Percentiles rank a stretch among this genome's conserved stretches.
Conservation (phyloP, 2,113 vertebrate species). For the Peromyscus leucopus region DNA sequence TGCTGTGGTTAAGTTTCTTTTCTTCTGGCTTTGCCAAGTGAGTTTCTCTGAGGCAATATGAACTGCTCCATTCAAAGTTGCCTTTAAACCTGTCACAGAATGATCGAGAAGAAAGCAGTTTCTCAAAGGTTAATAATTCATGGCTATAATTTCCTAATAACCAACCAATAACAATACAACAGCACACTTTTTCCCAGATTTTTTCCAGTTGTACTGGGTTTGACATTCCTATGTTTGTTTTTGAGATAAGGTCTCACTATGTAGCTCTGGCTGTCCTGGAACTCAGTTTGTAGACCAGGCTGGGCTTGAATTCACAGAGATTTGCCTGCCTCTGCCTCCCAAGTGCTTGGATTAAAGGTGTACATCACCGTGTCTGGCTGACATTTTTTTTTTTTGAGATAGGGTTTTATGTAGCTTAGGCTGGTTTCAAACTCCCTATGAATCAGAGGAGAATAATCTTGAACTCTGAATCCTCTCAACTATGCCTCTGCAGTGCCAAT, state of each 20-base stretch:
- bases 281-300: not conserved
- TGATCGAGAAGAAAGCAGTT: conserved; percentile 61
- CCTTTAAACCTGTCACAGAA: conserved; percentile 61
- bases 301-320: not conserved
- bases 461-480: not conserved
- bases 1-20: conserved; percentile 57
- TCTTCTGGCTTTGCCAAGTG: conserved; percentile 41
- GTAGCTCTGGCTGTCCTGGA: not conserved
- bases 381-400: not conserved
- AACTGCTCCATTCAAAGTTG: conserved; percentile 60
- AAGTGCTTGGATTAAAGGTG: not conserved
- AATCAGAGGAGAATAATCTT: not conserved
- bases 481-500: not conserved
- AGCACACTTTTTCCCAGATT: conserved; percentile 58
- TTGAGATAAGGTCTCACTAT: not conserved
- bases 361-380: not conserved
- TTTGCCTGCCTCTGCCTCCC: not conserved
- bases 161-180: conserved; percentile 44
- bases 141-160: conserved; percentile 69
- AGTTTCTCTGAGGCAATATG: conserved; percentile 56
- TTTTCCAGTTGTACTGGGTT: conserved; percentile 53
- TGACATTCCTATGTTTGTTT: not conserved
- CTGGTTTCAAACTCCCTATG: not conserved
- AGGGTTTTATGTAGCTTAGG: not conserved
- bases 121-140: conserved; percentile 76